Evolutionary conservation across 1,140 invertebrate genomes (phyloP).

Genomic region (Steinernema khuongi): DNA sequence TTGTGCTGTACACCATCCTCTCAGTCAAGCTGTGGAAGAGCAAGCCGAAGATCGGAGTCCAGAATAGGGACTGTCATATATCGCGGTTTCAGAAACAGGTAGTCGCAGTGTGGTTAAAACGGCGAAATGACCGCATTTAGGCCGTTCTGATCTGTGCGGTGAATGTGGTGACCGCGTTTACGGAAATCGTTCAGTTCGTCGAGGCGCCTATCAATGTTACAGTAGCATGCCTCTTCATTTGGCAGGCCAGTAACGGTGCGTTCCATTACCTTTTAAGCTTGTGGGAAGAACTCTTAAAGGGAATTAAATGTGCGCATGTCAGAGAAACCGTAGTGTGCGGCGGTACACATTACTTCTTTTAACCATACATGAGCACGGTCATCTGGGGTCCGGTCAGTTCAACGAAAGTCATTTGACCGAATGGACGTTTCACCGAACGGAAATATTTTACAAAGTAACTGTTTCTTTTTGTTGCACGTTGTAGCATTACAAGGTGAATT

Average conservation of each 20-base stretch:
- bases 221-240: not conserved
- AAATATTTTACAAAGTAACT: no score
- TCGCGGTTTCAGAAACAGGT: constrained; percentile 4
- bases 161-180: not conserved
- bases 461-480: no score
- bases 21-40: constrained; percentile 1
- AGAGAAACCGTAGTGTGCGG: no score
- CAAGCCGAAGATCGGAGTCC: not conserved
- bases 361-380: no score
- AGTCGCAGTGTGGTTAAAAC: not conserved
- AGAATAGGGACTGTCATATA: not conserved
- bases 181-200: not conserved
- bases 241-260: not conserved
- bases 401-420: no score
- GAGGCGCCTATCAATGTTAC: not conserved
- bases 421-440: no score
- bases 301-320: no score
- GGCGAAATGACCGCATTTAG: no score
- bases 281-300: not conserved
- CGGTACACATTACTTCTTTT: no score
- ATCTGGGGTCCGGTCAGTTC: no score
- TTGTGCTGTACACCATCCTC: not conserved
- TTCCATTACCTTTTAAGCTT: no score
- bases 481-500: no score
- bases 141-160: not conserved